Evolutionary conservation across 2,797 vertebrate genomes (phyloP), one percentile per base, ranked within the genome.

Genomic region (Pelodytes ibericus): DNA sequence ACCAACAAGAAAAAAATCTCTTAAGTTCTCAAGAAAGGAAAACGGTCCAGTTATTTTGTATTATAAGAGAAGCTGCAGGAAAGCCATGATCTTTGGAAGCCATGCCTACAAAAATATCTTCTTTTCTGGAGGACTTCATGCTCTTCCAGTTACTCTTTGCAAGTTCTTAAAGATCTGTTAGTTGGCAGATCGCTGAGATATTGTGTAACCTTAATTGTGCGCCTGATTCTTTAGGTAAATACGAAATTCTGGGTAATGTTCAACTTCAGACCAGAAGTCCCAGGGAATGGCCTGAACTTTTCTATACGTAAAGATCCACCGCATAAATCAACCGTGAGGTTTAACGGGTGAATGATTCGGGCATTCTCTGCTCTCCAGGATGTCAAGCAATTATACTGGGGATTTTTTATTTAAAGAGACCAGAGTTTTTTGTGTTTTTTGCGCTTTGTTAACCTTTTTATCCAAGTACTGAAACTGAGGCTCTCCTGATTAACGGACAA

Each of bases 141-240:
- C 1, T 9, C 18, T 9, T 16, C 13, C 41, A 16, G 13, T 44
- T 44, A 10, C 18, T 44, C 10, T 59, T 65, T 75, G 33, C 56
- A 75, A 49, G 59, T 49, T 16, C 62, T 74, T 60, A 67, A 75
- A 75, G 29, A 51, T 66, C 64, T 61, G 31, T 66, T 67, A 58
- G 44, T 69, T 75, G 73, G 39, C 73, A 69, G 64, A 49, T 18
- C 26, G 1, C 27, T 7, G 30, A 36, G 53, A 30, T 20, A 67
- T 75, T 75, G 73, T 68, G 64, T 61, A 51, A 61, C 73, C 27
- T 22, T 68, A 75, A 75, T 75, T 68, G 57, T 51, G 61, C 13
- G 29, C 31, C 26, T 33, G n/a, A 26, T 68, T 20, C 56, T 68
- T n/a, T 22, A 53, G 30, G 25, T 66, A 74, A 74, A 74, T 74